Percentiles rank a stretch among this genome's conserved stretches.
These are phyloP conservation scores for Chaenodraco wilsoni DNA, from an alignment of 2,797 vertebrate species.

Conservation along the genomic window DNA sequence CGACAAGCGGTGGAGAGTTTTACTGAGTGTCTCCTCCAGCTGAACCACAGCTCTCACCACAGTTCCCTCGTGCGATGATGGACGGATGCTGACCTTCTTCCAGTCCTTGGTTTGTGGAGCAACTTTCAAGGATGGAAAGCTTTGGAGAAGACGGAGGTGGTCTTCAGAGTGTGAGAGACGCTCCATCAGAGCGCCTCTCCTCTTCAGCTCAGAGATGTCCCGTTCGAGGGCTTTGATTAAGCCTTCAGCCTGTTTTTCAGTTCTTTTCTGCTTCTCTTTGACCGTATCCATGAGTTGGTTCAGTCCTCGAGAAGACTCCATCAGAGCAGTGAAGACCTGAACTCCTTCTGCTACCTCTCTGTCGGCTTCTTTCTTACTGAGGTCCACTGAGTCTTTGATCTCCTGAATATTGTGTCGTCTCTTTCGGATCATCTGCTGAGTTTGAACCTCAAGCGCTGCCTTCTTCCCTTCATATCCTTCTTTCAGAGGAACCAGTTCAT, in stretches of 20 bases:
- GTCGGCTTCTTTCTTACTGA: no score
- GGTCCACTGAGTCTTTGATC: no score
- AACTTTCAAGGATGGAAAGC: not conserved
- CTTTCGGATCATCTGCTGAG: no score
- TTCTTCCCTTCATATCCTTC: no score
- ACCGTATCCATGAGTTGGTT: rapidly evolving
- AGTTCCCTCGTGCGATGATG: not conserved
- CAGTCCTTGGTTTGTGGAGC: constrained; percentile 1
- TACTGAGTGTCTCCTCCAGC: not conserved
- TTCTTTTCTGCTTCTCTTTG: not conserved
- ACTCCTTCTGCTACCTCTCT: no score
- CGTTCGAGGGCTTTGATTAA: constrained; percentile 17
- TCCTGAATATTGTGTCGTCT: no score
- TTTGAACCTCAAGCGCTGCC: no score
- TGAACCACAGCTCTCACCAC: not conserved
- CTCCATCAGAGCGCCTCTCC: not conserved
- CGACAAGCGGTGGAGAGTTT: constrained; percentile 8
- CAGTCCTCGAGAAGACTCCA: not conserved
- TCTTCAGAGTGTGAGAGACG: not conserved
- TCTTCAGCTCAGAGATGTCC: constrained; percentile 25
- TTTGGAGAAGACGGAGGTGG: not conserved
- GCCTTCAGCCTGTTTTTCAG: not conserved
- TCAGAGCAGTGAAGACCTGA: no score
- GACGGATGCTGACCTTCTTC: not conserved
- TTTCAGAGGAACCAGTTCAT: no score